Evolutionary conservation across 2,888 invertebrate genomes (phyloP).

Genomic region (Drosophila sordidapex): DNA sequence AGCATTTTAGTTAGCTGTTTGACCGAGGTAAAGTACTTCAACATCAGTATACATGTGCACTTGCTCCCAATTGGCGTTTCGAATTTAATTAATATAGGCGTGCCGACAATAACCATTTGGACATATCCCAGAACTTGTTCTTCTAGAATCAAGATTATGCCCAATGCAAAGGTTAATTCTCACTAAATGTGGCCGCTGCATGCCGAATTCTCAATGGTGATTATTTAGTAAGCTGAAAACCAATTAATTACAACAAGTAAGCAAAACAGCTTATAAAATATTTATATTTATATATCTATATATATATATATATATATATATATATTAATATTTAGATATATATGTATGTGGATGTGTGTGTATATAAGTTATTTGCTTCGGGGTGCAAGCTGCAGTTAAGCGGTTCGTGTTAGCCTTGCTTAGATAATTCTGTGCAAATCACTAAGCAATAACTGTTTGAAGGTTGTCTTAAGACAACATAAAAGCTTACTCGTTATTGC

Average conservation of each 20-base stretch:
- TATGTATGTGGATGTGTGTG: neutral
- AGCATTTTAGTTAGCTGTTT: neutral
- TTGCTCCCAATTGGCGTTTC: constrained; percentile 27
- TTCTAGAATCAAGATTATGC: constrained; percentile 3
- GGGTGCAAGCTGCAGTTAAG: constrained; percentile 8
- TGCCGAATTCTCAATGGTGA: constrained; percentile 14
- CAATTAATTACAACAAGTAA: constrained; percentile 19
- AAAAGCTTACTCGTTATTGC: constrained; percentile 8
- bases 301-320: neutral
- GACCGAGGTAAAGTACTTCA: neutral
- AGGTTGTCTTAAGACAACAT: constrained; percentile 20
- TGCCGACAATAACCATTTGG: constrained; percentile 9
- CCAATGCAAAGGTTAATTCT: constrained; percentile 37
- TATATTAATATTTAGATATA: neutral
- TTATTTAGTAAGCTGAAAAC: constrained; percentile 4
- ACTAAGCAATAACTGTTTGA: constrained; percentile 22
- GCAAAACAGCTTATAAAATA: constrained; percentile 15
- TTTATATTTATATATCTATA: neutral
- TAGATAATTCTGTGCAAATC: constrained; percentile 25
- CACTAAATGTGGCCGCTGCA: constrained; percentile 2
- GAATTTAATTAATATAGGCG: constrained; percentile 34
- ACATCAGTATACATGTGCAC: neutral
- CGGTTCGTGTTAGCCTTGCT: constrained; percentile 36
- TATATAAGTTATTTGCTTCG: constrained; percentile 17
- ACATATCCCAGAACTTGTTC: constrained; percentile 6